Conservation (phyloP, 2,888 invertebrate genomes). For the Andricus curvator region DNA sequence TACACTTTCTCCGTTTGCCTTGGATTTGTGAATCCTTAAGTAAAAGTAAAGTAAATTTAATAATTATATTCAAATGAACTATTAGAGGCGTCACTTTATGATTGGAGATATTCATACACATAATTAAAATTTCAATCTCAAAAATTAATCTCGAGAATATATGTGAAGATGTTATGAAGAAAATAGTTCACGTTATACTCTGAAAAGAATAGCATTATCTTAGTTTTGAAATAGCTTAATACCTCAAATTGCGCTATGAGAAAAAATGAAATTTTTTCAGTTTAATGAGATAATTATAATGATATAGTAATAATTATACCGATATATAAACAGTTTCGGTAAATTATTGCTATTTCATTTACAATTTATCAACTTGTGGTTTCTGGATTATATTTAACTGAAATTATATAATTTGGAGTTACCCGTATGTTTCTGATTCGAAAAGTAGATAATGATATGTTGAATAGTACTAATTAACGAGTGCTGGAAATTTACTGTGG, state of each 20-base stretch:
- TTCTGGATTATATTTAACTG: neutral
- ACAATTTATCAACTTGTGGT: neutral
- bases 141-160: neutral
- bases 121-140: conserved; percentile 10
- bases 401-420: neutral
- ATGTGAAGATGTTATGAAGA: neutral
- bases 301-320: too few relatives aligned
- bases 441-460: neutral
- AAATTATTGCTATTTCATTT: neutral
- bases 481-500: neutral
- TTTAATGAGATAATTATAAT: neutral
- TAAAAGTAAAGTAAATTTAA: neutral
- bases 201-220: neutral
- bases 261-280: neutral
- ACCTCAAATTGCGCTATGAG: neutral
- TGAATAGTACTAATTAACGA: neutral
- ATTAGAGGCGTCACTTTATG: conserved; percentile 8
- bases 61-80: neutral
- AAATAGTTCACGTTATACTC: neutral
- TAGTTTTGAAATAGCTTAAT: neutral
- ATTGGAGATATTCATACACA: neutral
- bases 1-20: conserved; percentile 16
- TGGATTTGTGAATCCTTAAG: neutral
- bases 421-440: neutral
- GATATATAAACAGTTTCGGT: neutral